phyloP scores from a whole-genome alignment of 2,797 vertebrate species.

The Nannoperca obscura region DNA sequence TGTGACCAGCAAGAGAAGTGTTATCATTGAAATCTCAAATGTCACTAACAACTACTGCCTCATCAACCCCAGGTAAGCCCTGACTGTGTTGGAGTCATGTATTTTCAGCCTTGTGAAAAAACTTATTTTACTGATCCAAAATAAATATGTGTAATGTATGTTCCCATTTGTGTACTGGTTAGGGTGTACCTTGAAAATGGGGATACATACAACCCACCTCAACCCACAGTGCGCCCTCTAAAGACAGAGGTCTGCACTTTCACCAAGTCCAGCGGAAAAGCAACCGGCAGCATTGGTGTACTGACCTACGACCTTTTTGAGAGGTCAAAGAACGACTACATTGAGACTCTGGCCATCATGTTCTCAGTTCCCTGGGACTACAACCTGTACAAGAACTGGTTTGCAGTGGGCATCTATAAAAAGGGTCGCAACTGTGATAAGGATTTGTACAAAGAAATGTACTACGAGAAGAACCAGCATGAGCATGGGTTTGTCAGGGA shows the following conservation, averaged over 20 bases:
- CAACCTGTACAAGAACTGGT: constrained; percentile 83
- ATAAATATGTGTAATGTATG: background rate
- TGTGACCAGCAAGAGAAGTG: constrained; percentile 72
- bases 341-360: constrained; percentile 80
- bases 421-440: constrained; percentile 74
- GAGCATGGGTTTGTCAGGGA: constrained; percentile 75
- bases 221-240: constrained; percentile 79
- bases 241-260: constrained; percentile 81
- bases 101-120: background rate
- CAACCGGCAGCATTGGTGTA: constrained; percentile 76
- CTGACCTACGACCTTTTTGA: constrained; percentile 81
- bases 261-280: constrained; percentile 66
- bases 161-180: constrained; percentile 15
- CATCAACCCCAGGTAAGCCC: constrained; percentile 80
- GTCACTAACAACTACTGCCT: constrained; percentile 79
- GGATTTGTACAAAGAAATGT: constrained; percentile 82
- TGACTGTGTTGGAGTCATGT: fast-evolving
- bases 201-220: constrained; percentile 78
- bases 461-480: constrained; percentile 75
- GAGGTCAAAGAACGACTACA: constrained; percentile 60
- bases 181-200: constrained; percentile 82
- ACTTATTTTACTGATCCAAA: background rate
- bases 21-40: constrained; percentile 81
- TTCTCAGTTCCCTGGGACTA: constrained; percentile 84
- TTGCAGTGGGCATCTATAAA: constrained; percentile 73